Evolutionary conservation across 2,888 invertebrate species (phyloP).

Genomic region (Artemia sinica): DNA sequence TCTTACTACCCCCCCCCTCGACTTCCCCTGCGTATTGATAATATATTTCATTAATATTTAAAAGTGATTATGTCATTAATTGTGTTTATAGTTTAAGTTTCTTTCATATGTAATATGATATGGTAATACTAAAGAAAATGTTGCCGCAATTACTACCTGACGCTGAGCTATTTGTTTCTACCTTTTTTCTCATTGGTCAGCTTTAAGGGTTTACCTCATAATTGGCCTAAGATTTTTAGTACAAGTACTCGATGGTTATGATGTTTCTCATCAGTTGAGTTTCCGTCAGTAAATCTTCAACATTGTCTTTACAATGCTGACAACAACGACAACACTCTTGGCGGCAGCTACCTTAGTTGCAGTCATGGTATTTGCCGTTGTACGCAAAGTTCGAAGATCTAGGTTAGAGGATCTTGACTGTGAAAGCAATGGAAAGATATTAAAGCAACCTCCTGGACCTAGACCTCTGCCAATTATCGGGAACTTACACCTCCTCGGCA

Average conservation of each 20-base stretch:
- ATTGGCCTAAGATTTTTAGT: background rate
- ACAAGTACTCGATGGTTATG: background rate
- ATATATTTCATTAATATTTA: too few species aligned
- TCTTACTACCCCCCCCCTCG: too few species aligned
- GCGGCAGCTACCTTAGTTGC: background rate
- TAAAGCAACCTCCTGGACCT: constrained; percentile 43
- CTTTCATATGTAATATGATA: too few species aligned
- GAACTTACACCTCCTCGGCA: constrained; percentile 47
- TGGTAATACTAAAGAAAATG: too few species aligned
- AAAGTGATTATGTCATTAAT: too few species aligned
- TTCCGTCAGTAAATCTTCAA: background rate
- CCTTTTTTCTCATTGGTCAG: too few species aligned
- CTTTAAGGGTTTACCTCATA: background rate
- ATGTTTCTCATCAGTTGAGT: background rate
- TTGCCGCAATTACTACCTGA: too few species aligned
- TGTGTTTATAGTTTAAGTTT: too few species aligned
- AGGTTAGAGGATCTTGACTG: background rate
- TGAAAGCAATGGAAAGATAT: background rate
- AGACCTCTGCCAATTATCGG: constrained; percentile 49
- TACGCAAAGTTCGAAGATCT: background rate
- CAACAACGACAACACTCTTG: background rate
- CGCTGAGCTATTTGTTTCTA: too few species aligned
- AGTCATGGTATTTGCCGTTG: background rate
- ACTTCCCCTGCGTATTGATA: too few species aligned
- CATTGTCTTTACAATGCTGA: constrained; percentile 1